These are phyloP conservation scores for Oreotragus oreotragus DNA, from an alignment of 2,113 vertebrate genomes.

Conservation along the genomic window DNA sequence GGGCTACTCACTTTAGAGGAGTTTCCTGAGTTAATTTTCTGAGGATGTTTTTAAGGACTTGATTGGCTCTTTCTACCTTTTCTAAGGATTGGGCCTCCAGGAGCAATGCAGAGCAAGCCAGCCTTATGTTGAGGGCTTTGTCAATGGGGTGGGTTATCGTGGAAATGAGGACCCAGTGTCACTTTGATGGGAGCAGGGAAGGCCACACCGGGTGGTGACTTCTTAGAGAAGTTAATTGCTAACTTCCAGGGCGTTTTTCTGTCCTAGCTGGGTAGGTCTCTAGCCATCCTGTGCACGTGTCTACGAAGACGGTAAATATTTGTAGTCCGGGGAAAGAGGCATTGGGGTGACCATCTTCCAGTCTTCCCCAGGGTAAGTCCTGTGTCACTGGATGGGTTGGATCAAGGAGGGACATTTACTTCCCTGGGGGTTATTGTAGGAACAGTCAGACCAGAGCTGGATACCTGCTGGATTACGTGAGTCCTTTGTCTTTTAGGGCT, in stretches of 20 bases:
- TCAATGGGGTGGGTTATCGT: neutral
- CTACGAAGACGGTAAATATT: neutral
- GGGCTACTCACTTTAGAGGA: neutral
- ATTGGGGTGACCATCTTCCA: neutral
- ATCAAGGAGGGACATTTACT: neutral
- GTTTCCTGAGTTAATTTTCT: neutral
- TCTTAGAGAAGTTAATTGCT: neutral
- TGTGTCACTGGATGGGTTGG: rapidly evolving
- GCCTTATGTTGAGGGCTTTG: neutral
- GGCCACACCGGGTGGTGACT: neutral
- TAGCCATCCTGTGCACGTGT: neutral
- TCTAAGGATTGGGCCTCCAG: neutral
- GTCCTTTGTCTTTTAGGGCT: neutral
- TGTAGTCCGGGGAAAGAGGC: neutral
- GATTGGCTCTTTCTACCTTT: neutral
- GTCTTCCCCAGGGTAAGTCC: neutral
- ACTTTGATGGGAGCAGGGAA: neutral
- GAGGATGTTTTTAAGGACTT: neutral
- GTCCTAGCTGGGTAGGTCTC: neutral
- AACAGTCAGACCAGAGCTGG: neutral
- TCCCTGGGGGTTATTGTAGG: neutral
- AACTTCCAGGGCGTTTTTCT: neutral
- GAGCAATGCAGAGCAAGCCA: neutral
- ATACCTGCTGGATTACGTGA: neutral
- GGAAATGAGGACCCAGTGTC: neutral